Evolutionary conservation across 1,140 invertebrate genomes (phyloP).

Genomic region (Neotoxoptera formosana): DNA sequence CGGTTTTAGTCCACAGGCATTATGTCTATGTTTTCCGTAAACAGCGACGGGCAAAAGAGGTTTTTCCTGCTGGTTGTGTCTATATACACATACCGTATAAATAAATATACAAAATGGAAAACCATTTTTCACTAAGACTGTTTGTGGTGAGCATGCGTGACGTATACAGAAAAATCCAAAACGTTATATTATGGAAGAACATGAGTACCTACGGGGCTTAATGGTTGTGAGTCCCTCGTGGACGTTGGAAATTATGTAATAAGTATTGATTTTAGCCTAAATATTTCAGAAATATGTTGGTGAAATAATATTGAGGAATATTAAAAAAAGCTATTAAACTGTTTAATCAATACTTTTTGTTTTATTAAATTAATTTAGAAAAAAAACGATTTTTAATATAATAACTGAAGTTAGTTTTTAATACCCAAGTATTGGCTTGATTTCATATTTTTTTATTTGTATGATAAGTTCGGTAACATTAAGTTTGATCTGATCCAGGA

Average conservation of each 20-base stretch:
- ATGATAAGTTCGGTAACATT: background rate
- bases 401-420: background rate
- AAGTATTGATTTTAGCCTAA: background rate
- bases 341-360: background rate
- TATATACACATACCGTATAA: background rate
- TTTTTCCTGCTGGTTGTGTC: background rate
- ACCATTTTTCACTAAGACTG: conserved; percentile 12
- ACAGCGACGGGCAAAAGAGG: conserved; percentile 11
- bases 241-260: background rate
- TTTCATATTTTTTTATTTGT: background rate
- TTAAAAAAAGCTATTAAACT: background rate
- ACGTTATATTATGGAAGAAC: background rate
- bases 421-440: background rate
- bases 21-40: background rate
- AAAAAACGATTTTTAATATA: background rate
- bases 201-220: background rate
- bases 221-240: background rate
- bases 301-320: background rate
- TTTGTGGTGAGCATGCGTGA: background rate
- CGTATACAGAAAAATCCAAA: background rate
- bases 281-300: background rate
- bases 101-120: background rate
- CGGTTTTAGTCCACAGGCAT: background rate
- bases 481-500: background rate
- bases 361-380: background rate